These are phyloP conservation scores for Diplolepis rosae DNA, from an alignment of 2,888 invertebrate species.

Conservation along the genomic window DNA sequence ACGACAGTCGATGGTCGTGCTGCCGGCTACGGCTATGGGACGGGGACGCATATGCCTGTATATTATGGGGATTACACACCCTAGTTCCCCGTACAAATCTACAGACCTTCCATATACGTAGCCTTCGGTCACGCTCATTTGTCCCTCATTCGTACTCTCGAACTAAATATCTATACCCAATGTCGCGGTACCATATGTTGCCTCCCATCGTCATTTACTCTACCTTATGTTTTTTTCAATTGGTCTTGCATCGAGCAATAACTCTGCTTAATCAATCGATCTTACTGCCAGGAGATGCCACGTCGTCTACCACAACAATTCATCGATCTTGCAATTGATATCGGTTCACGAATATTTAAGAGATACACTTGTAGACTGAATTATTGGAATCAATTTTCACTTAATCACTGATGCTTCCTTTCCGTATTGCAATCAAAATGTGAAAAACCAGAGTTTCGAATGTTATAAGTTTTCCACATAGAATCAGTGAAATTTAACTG, in stretches of 20 bases:
- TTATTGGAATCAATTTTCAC: background rate
- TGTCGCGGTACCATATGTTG: constrained; percentile 39
- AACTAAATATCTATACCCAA: constrained; percentile 14
- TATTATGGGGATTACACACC: constrained; percentile 64
- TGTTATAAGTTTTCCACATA: too few species aligned
- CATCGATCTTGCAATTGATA: background rate
- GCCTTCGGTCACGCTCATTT: constrained; percentile 72
- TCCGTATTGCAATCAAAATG: background rate
- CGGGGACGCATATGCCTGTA: constrained; percentile 67
- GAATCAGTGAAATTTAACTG: too few species aligned
- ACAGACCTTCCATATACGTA: constrained; percentile 42
- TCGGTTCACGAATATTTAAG: background rate
- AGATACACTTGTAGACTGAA: background rate
- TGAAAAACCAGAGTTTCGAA: too few species aligned
- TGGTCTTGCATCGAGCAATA: too few species aligned
- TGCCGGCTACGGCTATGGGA: constrained; percentile 38
- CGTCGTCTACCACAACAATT: background rate
- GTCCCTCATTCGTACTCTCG: constrained; percentile 66
- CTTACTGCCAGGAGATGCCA: background rate
- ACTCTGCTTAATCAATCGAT: background rate
- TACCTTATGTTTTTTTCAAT: too few species aligned
- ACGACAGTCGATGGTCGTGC: constrained; percentile 42
- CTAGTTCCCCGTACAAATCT: constrained; percentile 48
- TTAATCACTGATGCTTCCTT: background rate
- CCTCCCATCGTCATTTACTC: background rate